Conservation (phyloP, 2,888 invertebrate genomes). For the Phragmatobia fuliginosa region DNA sequence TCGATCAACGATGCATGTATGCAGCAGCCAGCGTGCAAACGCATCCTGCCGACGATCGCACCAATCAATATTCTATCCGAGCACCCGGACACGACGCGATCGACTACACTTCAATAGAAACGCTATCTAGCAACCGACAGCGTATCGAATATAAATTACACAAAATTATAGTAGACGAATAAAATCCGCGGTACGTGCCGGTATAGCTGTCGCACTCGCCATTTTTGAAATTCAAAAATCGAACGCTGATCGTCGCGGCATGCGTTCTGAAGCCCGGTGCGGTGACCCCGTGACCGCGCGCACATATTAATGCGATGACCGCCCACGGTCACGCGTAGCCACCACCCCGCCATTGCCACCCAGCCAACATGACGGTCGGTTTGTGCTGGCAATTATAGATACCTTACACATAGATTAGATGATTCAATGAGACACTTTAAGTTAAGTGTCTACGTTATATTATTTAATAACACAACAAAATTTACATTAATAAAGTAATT, state of each 20-base stretch:
- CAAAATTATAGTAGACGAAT: slow-evolving; percentile 76
- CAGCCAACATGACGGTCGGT: slow-evolving; percentile 57
- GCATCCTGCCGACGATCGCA: slow-evolving; percentile 64
- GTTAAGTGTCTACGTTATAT: too few relatives aligned
- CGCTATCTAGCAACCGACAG: slow-evolving; percentile 74
- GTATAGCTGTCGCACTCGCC: slow-evolving; percentile 54
- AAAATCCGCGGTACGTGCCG: slow-evolving; percentile 68
- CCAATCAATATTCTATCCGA: slow-evolving; percentile 74
- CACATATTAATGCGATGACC: slow-evolving; percentile 82
- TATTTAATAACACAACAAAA: too few relatives aligned
- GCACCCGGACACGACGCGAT: slow-evolving; percentile 74
- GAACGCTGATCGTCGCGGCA: slow-evolving; percentile 57
- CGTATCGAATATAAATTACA: slow-evolving; percentile 85
- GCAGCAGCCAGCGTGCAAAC: slow-evolving; percentile 65
- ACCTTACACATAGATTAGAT: slow-evolving; percentile 1
- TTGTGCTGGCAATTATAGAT: slow-evolving; percentile 39
- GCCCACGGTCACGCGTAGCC: slow-evolving; percentile 75
- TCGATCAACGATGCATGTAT: slow-evolving; percentile 62
- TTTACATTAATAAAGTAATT: too few relatives aligned
- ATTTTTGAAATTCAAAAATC: slow-evolving; percentile 66
- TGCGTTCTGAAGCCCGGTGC: slow-evolving; percentile 70
- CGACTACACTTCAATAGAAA: slow-evolving; percentile 77
- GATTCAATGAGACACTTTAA: not conserved
- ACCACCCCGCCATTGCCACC: slow-evolving; percentile 14
- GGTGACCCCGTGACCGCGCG: slow-evolving; percentile 83